These are phyloP conservation scores for Pammene aurita DNA, from an alignment of 2,888 invertebrate genomes.

Conservation along the genomic window DNA sequence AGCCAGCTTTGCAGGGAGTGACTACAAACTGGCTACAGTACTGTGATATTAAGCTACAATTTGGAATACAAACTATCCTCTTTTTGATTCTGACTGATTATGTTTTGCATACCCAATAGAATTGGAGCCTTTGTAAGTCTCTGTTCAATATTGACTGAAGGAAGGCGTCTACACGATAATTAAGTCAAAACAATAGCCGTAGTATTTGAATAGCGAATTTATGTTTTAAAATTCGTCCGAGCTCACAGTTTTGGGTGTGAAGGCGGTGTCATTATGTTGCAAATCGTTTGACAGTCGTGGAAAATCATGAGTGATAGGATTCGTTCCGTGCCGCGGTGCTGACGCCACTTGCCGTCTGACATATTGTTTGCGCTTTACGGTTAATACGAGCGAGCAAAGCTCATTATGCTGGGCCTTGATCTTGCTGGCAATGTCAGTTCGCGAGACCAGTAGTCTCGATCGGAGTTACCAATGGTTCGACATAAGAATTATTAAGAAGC, in stretches of 20 bases:
- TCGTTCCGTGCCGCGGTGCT: constrained; percentile 67
- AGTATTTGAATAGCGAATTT: constrained; percentile 11
- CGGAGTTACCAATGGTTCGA: not conserved
- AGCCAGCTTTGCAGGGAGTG: not conserved
- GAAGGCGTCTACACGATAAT: not conserved
- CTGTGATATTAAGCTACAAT: no score
- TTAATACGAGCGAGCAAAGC: constrained; percentile 34
- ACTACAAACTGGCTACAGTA: not conserved
- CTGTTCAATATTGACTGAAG: not conserved
- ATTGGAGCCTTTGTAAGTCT: not conserved
- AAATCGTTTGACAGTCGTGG: constrained; percentile 73
- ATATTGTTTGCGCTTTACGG: constrained; percentile 55
- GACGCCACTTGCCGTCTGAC: constrained; percentile 50
- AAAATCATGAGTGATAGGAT: constrained; percentile 72
- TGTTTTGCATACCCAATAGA: no score
- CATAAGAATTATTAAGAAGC: not conserved
- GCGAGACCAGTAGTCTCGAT: constrained; percentile 15
- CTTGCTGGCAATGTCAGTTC: constrained; percentile 37
- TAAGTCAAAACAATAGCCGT: not conserved
- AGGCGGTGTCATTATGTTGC: constrained; percentile 63
- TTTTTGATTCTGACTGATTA: no score
- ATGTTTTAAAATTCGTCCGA: not conserved
- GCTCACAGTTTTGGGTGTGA: constrained; percentile 37
- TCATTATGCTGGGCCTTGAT: constrained; percentile 43
- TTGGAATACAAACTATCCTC: no score